phyloP scores from a whole-genome alignment of 2,113 vertebrate genomes.

The Ictalurus furcatus region DNA sequence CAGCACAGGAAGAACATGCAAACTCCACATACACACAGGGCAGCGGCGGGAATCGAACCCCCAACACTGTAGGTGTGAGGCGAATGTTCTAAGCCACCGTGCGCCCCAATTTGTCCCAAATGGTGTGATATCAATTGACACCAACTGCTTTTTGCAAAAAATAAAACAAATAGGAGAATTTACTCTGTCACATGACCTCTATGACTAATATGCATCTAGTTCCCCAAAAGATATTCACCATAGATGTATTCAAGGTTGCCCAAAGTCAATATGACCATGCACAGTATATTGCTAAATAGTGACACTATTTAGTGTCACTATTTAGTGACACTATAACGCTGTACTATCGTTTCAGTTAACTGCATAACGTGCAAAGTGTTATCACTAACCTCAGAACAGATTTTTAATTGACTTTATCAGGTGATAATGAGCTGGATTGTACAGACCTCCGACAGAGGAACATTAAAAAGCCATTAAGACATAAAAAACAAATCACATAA shows the following conservation, averaged over 20 bases:
- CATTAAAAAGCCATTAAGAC: constrained; percentile 36
- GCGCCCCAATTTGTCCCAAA: not conserved
- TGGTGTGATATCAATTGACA: no score
- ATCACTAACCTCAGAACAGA: constrained; percentile 2
- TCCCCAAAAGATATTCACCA: not conserved
- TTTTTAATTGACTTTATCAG: constrained; percentile 44
- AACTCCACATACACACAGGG: no score
- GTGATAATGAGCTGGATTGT: constrained; percentile 29
- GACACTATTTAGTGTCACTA: no score
- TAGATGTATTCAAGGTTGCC: no score
- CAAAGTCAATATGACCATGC: not conserved
- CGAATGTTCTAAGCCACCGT: no score
- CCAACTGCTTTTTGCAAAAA: no score
- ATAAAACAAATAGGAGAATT: not conserved
- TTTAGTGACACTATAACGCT: no score
- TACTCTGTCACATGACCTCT: not conserved
- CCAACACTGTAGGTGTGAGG: no score
- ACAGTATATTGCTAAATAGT: not conserved
- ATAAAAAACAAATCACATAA: not conserved
- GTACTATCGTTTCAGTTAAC: not conserved
- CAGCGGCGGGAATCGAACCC: no score
- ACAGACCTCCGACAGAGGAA: not conserved
- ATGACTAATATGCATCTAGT: not conserved
- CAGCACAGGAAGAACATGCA: no score
- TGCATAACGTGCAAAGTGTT: constrained; percentile 2